Evolutionary conservation across 2,888 invertebrate species (phyloP), one percentile per base, ranked within the genome.

Genomic region (Meghimatium bilineatum): DNA sequence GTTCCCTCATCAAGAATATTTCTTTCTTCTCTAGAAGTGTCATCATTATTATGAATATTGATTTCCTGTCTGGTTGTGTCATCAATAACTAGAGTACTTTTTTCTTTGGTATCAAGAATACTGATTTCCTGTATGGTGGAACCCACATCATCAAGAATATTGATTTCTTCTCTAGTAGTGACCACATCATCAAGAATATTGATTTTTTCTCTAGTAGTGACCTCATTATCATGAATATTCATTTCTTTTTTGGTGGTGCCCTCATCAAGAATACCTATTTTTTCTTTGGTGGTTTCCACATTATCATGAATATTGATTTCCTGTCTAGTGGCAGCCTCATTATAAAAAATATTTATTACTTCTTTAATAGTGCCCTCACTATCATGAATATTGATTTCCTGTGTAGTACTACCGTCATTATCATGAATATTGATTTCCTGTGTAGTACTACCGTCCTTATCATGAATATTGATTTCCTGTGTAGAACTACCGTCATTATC

Each of bases 221-320:
- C 14, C 12, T n/a, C 71, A 71, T 69, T 36, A 36, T 36, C 44
- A 49, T 29, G n/a, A 29, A 74, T 32, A 29, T 29, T 52, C n/a
- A 10, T 23, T 49, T 29, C 29, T 74, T 74, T 12, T 2, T 38
- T 26, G 8, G 17, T 38, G 14, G 12, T 44, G 12, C 38, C 20
- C 36, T 38, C 72, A 72, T 23, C 72, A 38, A 72, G 12, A 72
- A 23, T 60, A 49, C 10, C 49, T 12, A 49, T 49, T 49, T 17
- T 34, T 6, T 2, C 76, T 56, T 76, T 56, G 29, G 52, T 26
- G 32, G 6, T 26, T n/a, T 12, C 23, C 49, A 49, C 49, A 49
- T 49, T 49, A 17, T 56, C 76, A 76, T n/a, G 29, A 76, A 56
- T 56, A 76, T 17, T 76, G n/a, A 38, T n/a, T 12, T 3, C 74